A percentile compares a stretch with the other conserved stretches of the same genome.
Conservation (phyloP, 2,888 invertebrate genomes). For the Lepidocyrtinus sp. region DNA sequence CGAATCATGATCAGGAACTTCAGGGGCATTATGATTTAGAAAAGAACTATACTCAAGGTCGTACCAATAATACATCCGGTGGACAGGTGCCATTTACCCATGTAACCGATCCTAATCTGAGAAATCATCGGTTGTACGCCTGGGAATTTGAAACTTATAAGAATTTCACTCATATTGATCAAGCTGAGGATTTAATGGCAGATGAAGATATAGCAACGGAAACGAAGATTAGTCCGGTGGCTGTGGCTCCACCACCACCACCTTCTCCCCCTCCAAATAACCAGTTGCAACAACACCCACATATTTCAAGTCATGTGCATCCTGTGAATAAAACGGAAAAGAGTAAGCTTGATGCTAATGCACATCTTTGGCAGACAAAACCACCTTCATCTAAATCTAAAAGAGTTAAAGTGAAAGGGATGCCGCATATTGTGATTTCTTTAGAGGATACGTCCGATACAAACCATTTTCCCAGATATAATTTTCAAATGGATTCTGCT, state of each 20-base stretch:
- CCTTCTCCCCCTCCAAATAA: background rate
- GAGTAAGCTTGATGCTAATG: background rate
- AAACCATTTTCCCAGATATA: constrained; percentile 16
- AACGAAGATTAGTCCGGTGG: constrained; percentile 38
- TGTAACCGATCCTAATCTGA: constrained; percentile 66
- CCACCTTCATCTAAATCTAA: constrained; percentile 25
- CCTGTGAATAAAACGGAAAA: constrained; percentile 14
- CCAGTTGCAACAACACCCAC: constrained; percentile 14
- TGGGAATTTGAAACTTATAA: constrained; percentile 67
- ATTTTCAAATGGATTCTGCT: constrained; percentile 40
- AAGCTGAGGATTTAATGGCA: constrained; percentile 68
- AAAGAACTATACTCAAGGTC: background rate
- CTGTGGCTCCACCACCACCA: constrained; percentile 23
- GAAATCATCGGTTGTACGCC: constrained; percentile 67
- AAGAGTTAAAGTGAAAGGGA: constrained; percentile 47
- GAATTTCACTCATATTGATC: constrained; percentile 68
- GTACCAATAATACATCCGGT: background rate
- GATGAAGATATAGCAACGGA: constrained; percentile 59
- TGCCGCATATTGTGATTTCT: constrained; percentile 52
- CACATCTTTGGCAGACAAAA: background rate
- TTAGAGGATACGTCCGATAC: constrained; percentile 46
- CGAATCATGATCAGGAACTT: background rate
- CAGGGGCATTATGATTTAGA: background rate
- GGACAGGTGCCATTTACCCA: constrained; percentile 49
- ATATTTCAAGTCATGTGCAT: background rate